These are phyloP conservation scores for Sciurus vulgaris DNA, from an alignment of 2,797 vertebrate species.

Conservation along the genomic window DNA sequence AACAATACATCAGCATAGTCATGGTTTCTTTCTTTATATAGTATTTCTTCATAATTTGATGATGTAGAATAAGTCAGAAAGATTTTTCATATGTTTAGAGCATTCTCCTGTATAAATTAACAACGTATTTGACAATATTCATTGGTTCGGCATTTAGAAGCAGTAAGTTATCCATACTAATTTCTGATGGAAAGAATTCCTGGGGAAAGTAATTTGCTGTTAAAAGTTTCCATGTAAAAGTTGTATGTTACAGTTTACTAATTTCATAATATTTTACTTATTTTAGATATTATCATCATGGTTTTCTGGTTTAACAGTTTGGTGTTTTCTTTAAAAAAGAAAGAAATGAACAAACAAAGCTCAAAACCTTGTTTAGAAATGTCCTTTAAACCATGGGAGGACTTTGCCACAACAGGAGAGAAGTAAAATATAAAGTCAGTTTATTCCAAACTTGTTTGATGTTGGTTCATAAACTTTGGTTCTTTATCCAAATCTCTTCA, in stretches of 20 bases:
- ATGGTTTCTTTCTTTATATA: neutral
- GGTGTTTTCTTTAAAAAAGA: neutral
- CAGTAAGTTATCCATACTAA: neutral
- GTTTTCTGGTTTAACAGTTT: conserved; percentile 17
- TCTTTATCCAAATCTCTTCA: neutral
- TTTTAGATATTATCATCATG: neutral
- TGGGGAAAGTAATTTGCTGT: conserved; percentile 36
- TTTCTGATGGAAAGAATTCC: conserved; percentile 50
- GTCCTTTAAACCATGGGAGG: neutral
- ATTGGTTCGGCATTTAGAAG: neutral
- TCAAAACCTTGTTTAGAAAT: neutral
- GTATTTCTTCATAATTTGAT: neutral
- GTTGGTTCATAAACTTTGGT: neutral
- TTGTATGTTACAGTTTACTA: neutral
- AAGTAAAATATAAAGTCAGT: neutral
- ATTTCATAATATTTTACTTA: conserved; percentile 54
- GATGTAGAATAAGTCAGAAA: neutral
- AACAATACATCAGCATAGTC: neutral
- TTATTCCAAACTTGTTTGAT: neutral
- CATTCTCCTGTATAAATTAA: neutral
- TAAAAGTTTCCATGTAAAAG: neutral
- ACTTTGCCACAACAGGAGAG: neutral
- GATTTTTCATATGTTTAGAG: neutral
- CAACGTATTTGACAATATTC: neutral
- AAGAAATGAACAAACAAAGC: neutral